phyloP scores from a whole-genome alignment of 2,888 invertebrate genomes.

The Eristalinus sepulchralis region DNA sequence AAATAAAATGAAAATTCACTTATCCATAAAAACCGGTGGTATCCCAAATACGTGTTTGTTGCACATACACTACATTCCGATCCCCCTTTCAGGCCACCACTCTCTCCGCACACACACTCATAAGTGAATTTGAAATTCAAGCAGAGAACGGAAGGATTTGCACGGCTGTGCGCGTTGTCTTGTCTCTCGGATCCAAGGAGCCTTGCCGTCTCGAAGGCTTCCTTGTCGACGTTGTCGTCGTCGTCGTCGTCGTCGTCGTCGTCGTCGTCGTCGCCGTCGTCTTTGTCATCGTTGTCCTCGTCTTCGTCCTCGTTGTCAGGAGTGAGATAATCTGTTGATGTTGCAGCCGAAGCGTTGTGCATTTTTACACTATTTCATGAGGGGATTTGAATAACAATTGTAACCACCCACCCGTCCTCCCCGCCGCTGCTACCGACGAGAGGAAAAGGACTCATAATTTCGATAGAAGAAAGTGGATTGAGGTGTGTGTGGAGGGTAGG shows the following conservation, averaged over 20 bases:
- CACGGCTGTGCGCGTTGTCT: conserved; percentile 14
- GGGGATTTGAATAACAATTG: conserved; percentile 52
- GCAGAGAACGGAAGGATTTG: conserved; percentile 11
- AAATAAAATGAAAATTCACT: conserved; percentile 41
- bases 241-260: background rate
- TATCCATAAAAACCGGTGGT: conserved; percentile 27
- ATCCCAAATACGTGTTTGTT: conserved; percentile 25
- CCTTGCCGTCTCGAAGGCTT: background rate
- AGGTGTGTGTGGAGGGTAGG: background rate
- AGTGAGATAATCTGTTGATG: conserved; percentile 52
- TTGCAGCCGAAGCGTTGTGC: conserved; percentile 29
- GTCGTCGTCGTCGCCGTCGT: background rate
- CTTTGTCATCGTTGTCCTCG: background rate
- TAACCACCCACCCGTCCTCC: background rate
- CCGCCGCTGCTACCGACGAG: background rate
- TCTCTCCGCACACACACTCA: background rate
- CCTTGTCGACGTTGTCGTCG: background rate
- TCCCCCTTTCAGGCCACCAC: background rate
- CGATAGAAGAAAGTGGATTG: conserved; percentile 25
- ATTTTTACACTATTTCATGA: conserved; percentile 31
- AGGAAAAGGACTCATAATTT: conserved; percentile 27
- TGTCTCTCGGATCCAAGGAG: background rate
- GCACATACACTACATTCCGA: conserved; percentile 1
- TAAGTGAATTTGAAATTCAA: background rate
- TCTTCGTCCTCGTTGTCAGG: conserved; percentile 4